These are phyloP conservation scores for Diadema setosum DNA, from an alignment of 35 echinoderm and acorn worm species.

Conservation along the genomic window DNA sequence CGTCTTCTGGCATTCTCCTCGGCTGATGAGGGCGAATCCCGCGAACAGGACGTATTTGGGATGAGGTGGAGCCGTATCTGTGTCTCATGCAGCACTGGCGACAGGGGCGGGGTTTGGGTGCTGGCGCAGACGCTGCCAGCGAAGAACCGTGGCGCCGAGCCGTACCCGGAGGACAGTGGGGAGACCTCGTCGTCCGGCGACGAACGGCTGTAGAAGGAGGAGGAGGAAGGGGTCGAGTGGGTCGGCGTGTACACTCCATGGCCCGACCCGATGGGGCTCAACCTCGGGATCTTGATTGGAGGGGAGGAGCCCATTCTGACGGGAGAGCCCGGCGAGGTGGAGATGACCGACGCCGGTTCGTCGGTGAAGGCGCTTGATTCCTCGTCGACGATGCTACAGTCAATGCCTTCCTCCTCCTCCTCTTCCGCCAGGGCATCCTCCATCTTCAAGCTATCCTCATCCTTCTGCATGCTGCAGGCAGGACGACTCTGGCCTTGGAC, in stretches of 20 bases:
- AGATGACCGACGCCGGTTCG: not conserved
- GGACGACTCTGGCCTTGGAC: not conserved
- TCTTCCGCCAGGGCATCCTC: not conserved
- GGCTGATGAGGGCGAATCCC: too few species aligned
- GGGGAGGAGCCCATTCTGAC: slow-evolving; percentile 23
- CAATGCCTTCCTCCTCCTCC: slow-evolving; percentile 12
- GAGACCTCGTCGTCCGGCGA: slow-evolving; percentile 55
- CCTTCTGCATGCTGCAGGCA: slow-evolving; percentile 5
- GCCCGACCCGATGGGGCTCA: slow-evolving; percentile 13
- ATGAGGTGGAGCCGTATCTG: not conserved
- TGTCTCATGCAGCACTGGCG: slow-evolving; percentile 28
- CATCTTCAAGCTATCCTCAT: not conserved
- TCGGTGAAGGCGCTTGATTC: slow-evolving; percentile 41
- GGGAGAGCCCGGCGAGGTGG: not conserved
- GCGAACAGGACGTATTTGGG: too few species aligned
- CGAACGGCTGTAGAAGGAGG: slow-evolving; percentile 42
- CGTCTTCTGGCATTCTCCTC: too few species aligned
- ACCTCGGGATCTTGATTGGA: slow-evolving; percentile 44
- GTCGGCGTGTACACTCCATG: slow-evolving; percentile 27
- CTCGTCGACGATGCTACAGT: slow-evolving; percentile 43
- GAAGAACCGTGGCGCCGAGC: slow-evolving; percentile 74
- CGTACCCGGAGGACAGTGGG: slow-evolving; percentile 81
- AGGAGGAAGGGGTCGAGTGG: slow-evolving; percentile 16
- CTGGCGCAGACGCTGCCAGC: slow-evolving; percentile 10
- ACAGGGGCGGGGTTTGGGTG: slow-evolving; percentile 67